Base-by-base conservation (phyloP, 1,140 invertebrate genomes). In the Wiebesia pumilae region DNA sequence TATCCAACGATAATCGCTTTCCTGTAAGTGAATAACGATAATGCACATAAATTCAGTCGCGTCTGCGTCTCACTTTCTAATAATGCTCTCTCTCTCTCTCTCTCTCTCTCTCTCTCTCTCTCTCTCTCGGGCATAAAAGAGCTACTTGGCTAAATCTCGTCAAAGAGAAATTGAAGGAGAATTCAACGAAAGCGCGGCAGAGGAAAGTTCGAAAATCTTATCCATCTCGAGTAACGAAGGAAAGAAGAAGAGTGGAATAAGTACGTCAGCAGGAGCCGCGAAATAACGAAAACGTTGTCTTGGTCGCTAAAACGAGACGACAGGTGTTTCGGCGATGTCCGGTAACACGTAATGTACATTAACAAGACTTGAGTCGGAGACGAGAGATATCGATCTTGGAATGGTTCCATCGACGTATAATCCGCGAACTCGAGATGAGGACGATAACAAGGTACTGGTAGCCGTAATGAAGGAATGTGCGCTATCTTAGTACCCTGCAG, bases 291-390 rank as follows among this genome's bases (percentile, higher is more conserved):
- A 7, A 6, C 58, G 4, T 62, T 24, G 58, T 14, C 24, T 3
- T 62, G 3, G 24, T 27, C 58, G 58, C 10, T 10, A 16, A 54
- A 54, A 27, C 54, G 78, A 81, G 67, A 19, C 77, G 83, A 84
- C 82, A 87, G 83, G 69, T 87, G 82, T 81, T 73, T 43, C 54
- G 81, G 19, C 77, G 51, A 75, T 75, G 84, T 27, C 54, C 62
- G 58, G 86, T 47, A 88, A 84, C 85, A 83, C 83, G 87, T 84
- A 89, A 90, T 87, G 83, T 83, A 83, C 89, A 88, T 88, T 83
- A 83, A 62, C 1, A 62, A 14, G 47, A 62, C 24, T 12, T 3
- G 40, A 30, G 78, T 40, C 38, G 58, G 54, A 69, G 82, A 27
- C 77, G 58, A 67, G 78, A 69, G 71, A 84, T 83, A 84, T 88